phyloP scores from a whole-genome alignment of 2,113 vertebrate species.

The Oreotragus oreotragus region DNA sequence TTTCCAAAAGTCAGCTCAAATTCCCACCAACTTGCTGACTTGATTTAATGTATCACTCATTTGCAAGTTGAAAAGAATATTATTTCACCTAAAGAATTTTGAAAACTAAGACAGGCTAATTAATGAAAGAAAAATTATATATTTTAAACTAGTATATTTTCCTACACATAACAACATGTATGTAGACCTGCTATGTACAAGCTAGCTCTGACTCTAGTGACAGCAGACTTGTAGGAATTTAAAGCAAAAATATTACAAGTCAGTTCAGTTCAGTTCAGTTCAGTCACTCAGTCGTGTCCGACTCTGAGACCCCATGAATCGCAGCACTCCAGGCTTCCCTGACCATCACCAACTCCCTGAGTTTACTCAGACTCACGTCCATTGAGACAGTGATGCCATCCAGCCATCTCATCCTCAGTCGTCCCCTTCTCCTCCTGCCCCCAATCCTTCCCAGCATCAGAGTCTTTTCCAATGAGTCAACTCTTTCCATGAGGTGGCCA shows the following conservation, averaged over 20 bases:
- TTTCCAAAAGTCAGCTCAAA: neutral
- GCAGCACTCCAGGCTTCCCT: rapidly evolving
- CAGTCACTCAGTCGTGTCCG: rapidly evolving
- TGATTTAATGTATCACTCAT: neutral
- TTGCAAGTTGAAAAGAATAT: neutral
- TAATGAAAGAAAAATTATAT: neutral
- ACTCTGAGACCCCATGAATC: rapidly evolving
- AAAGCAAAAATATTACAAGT: neutral
- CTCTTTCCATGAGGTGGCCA: no score
- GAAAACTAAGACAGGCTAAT: neutral
- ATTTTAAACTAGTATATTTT: neutral
- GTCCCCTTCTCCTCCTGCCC: no score
- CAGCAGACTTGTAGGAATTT: neutral
- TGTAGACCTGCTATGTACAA: neutral
- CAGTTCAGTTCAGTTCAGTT: no score
- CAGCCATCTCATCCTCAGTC: no score
- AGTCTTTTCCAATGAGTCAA: no score
- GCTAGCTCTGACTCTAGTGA: neutral
- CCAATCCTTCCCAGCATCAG: no score
- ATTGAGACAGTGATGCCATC: no score
- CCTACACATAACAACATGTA: neutral
- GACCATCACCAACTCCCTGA: rapidly evolving
- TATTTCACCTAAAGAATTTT: neutral
- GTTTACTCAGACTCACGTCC: no score
- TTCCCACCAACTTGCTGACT: neutral